phyloP scores from a whole-genome alignment of 2,888 invertebrate species.

The Drosophila nigricruria region DNA sequence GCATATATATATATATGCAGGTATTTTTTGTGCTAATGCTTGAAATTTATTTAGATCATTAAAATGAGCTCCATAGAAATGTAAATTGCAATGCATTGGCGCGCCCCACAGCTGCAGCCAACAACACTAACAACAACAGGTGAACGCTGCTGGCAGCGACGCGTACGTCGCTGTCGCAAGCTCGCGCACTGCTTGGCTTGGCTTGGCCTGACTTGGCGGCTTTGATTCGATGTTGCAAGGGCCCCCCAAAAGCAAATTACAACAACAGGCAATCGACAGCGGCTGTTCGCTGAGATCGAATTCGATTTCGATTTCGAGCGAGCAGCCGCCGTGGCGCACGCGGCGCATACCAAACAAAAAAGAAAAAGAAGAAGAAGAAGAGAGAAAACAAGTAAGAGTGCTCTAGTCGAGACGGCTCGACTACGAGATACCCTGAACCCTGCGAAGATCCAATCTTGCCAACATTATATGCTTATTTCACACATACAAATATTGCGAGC shows the following conservation, averaged over 20 bases:
- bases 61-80: conserved; percentile 37
- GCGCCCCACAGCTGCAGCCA: conserved; percentile 13
- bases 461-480: too few relatives aligned
- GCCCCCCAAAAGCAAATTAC: conserved; percentile 36
- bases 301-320: conserved; percentile 57
- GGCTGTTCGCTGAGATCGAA: conserved; percentile 52
- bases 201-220: conserved; percentile 23
- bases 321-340: conserved; percentile 36
- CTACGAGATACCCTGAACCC: too few relatives aligned
- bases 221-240: conserved; percentile 63
- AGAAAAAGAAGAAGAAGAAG: neutral
- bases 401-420: too few relatives aligned
- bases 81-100: conserved; percentile 46
- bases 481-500: too few relatives aligned
- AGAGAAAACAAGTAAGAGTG: conserved; percentile 3
- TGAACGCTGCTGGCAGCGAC: conserved; percentile 45
- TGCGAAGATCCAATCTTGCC: too few relatives aligned
- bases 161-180: conserved; percentile 51
- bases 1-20: conserved; percentile 8
- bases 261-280: conserved; percentile 18
- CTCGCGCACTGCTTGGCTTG: conserved; percentile 22
- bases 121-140: conserved; percentile 57
- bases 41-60: conserved; percentile 38
- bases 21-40: conserved; percentile 37
- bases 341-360: conserved; percentile 66